Percentiles rank a stretch among this genome's conserved stretches.
Evolutionary conservation across 2,888 invertebrate genomes (phyloP).

Genomic region (Scaptomyza flava): DNA sequence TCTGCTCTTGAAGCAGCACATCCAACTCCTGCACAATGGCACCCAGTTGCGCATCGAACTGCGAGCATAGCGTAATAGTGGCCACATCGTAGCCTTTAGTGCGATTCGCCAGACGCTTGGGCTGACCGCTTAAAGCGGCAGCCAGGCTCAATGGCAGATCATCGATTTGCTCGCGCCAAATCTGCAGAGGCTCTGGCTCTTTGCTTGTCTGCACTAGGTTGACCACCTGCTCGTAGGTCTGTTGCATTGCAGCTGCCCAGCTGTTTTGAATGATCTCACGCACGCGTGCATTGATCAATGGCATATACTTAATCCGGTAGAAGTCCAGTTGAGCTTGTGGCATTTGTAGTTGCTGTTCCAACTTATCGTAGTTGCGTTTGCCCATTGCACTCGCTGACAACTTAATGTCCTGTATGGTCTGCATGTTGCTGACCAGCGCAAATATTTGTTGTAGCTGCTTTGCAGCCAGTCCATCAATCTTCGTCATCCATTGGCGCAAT

Average conservation of each 20-base stretch:
- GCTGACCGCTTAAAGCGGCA: slow-evolving; percentile 81
- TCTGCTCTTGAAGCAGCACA: slow-evolving; percentile 86
- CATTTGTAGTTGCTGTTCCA: slow-evolving; percentile 87
- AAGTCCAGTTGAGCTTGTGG: slow-evolving; percentile 86
- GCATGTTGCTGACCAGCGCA: slow-evolving; percentile 88
- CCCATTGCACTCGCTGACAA: slow-evolving; percentile 88
- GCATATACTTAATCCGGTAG: slow-evolving; percentile 90
- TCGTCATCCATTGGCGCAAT: slow-evolving; percentile 88
- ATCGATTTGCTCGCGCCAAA: slow-evolving; percentile 89
- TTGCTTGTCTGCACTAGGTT: slow-evolving; percentile 75
- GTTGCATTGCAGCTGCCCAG: slow-evolving; percentile 82
- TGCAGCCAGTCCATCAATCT: slow-evolving; percentile 86
- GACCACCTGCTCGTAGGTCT: slow-evolving; percentile 84
- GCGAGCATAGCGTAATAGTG: slow-evolving; percentile 89
- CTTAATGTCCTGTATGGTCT: slow-evolving; percentile 89
- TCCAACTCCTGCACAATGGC: slow-evolving; percentile 89
- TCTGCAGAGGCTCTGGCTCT: slow-evolving; percentile 50
- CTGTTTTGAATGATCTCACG: slow-evolving; percentile 86
- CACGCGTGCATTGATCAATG: slow-evolving; percentile 89
- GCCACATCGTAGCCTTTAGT: slow-evolving; percentile 91
- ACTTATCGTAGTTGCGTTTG: slow-evolving; percentile 87
- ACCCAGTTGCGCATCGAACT: slow-evolving; percentile 87
- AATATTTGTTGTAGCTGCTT: slow-evolving; percentile 87
- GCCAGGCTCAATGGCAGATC: slow-evolving; percentile 86
- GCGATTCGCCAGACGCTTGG: slow-evolving; percentile 88